These are phyloP conservation scores for Idaea dimidiata DNA, from an alignment of 2,888 invertebrate genomes.

Conservation along the genomic window DNA sequence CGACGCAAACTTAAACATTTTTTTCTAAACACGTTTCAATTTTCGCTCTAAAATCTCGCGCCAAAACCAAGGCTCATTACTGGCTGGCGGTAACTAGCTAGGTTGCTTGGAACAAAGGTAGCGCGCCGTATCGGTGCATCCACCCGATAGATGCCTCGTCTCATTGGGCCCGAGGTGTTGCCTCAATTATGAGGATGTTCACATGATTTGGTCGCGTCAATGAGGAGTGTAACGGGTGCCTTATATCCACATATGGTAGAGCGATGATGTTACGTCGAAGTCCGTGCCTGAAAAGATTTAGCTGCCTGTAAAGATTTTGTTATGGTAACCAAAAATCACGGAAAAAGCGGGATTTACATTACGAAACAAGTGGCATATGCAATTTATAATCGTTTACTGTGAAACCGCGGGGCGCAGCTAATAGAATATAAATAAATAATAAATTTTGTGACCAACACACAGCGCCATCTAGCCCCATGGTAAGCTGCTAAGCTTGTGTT, in stretches of 20 bases:
- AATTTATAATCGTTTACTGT: no score
- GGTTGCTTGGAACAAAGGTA: not conserved
- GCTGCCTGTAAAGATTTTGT: no score
- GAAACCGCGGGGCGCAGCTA: no score
- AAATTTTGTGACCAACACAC: no score
- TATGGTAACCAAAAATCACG: no score
- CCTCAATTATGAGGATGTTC: conserved; percentile 30
- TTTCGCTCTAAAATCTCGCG: not conserved
- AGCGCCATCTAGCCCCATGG: no score
- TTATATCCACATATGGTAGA: not conserved
- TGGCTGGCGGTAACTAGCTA: not conserved
- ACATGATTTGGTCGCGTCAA: conserved; percentile 13
- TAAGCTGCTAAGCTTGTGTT: no score
- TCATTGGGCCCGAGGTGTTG: conserved; percentile 28
- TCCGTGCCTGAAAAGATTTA: not conserved
- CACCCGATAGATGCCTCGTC: conserved; percentile 25
- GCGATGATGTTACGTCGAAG: not conserved
- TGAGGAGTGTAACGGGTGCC: not conserved
- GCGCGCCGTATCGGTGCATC: not conserved
- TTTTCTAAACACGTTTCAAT: no score
- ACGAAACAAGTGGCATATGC: no score
- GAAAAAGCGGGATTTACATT: no score
- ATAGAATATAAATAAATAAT: no score
- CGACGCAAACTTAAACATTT: no score
- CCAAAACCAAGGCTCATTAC: conserved; percentile 1